Conservation (phyloP, 2,113 vertebrate genomes). For the Cottus gobio region DNA sequence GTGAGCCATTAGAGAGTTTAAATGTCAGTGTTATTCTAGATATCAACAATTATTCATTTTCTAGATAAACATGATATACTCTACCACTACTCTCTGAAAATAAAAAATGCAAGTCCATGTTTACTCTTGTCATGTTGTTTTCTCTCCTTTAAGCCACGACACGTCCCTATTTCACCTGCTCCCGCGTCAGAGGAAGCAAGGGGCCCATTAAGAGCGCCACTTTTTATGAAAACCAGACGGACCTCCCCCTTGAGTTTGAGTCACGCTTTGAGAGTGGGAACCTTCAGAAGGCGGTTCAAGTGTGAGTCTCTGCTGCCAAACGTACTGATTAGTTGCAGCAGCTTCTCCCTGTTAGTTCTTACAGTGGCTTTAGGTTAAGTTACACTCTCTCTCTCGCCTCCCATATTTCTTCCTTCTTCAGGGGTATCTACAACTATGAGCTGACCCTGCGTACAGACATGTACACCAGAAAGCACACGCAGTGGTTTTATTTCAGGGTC, state of each 20-base stretch:
- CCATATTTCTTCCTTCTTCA: constrained; percentile 59
- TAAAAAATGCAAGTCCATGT: neutral
- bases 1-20: neutral
- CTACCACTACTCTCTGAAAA: neutral
- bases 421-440: constrained; percentile 88
- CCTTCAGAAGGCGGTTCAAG: constrained; percentile 89
- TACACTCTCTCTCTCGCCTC: neutral
- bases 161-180: constrained; percentile 83
- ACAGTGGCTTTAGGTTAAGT: neutral
- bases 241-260: constrained; percentile 88
- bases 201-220: constrained; percentile 70
- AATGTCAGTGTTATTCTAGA: neutral
- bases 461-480: constrained; percentile 92
- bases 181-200: constrained; percentile 83
- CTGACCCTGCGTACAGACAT: constrained; percentile 89
- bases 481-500: constrained; percentile 97
- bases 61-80: neutral
- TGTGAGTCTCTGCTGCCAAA: constrained; percentile 81
- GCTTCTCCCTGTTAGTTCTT: neutral
- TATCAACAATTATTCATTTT: neutral
- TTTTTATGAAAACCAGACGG: constrained; percentile 61
- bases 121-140: neutral
- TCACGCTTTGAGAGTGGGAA: constrained; percentile 96
- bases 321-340: neutral
- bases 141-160: constrained; percentile 66